Base-by-base conservation (phyloP, 2,888 invertebrate genomes). In the Graphium colonna region DNA sequence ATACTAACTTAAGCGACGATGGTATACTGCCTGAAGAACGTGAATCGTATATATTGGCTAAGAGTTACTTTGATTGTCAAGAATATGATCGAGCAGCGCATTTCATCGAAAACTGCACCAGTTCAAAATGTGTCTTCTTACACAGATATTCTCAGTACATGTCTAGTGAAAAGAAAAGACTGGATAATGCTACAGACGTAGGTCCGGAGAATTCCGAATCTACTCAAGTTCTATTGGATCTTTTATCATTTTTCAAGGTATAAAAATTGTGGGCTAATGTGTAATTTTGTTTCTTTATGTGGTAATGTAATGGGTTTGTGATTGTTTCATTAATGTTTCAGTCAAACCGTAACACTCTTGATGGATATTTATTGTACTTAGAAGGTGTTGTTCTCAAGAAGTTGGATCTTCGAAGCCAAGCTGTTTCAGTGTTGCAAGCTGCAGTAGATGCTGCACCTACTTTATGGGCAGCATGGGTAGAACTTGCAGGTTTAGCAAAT, bases 381-480 rank as follows among this genome's bases (percentile, higher is more conserved):
- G 97, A 97, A 82, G 99, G 98, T 10, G 93, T 98, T 3, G 94
- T 98, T 1, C 83, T 98, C 44, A 96, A 96, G 69, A 96, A 97
- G 71, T 79, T 98, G 50, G 96, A 97, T 69, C 88, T 98, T 10
- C 89, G 93, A 45, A 92, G 75, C 57, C 93, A 95, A 65, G 97
- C 98, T 0, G 92, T 94, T 17, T 93, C 95, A 61, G 92, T 95
- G 44, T 90, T 99, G 39, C 91, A 95, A 15, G 94, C 96, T 68
- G 92, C 98, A 0, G 92, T 97, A 9, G 92, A 93, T 55, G 90
- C 92, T 39, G 93, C 94, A 51, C 98, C 98, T 0, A 93, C 96
- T 69, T 92, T 98, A 56, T 99, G 99, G 99, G 95, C 97, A 39
- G 95, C 98, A 0, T 99, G 99, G 97, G 90, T 96, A 31, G 98